These are phyloP conservation scores for Emydocephalus ijimae DNA, from an alignment of 2,113 vertebrate species.

Conservation along the genomic window DNA sequence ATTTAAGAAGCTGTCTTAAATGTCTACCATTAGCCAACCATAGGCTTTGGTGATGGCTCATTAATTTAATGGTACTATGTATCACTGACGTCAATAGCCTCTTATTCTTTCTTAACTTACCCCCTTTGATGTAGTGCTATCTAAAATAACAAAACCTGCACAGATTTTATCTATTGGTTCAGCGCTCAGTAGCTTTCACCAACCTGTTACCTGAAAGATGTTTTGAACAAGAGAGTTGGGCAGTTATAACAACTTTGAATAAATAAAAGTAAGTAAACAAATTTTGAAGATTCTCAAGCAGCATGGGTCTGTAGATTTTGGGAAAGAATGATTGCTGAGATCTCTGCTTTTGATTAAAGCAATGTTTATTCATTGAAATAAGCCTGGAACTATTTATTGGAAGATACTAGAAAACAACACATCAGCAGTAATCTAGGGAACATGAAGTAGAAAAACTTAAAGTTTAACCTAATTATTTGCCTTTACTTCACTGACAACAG, in stretches of 20 bases:
- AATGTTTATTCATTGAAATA: background rate
- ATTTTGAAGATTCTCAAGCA: background rate
- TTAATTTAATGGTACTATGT: background rate
- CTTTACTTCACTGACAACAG: background rate
- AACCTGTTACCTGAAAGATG: background rate
- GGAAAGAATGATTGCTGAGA: background rate
- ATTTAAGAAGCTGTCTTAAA: background rate
- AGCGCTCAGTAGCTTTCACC: background rate
- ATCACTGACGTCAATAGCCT: background rate
- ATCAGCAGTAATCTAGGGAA: background rate
- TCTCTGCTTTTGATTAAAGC: background rate
- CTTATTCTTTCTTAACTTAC: background rate
- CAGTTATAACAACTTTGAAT: background rate
- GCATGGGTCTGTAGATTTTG: background rate
- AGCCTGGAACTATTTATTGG: background rate
- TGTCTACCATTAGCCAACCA: background rate
- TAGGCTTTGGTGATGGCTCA: background rate
- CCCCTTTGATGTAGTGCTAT: background rate
- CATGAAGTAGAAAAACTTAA: background rate
- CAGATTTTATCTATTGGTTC: background rate
- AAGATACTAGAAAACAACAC: background rate
- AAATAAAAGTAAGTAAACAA: background rate
- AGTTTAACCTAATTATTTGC: background rate
- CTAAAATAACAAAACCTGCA: background rate
- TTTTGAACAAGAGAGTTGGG: background rate